Percentiles rank a stretch among this genome's conserved stretches.
These are phyloP conservation scores for Dolichotis patagonum DNA, from an alignment of 2,113 vertebrate genomes.

Conservation along the genomic window DNA sequence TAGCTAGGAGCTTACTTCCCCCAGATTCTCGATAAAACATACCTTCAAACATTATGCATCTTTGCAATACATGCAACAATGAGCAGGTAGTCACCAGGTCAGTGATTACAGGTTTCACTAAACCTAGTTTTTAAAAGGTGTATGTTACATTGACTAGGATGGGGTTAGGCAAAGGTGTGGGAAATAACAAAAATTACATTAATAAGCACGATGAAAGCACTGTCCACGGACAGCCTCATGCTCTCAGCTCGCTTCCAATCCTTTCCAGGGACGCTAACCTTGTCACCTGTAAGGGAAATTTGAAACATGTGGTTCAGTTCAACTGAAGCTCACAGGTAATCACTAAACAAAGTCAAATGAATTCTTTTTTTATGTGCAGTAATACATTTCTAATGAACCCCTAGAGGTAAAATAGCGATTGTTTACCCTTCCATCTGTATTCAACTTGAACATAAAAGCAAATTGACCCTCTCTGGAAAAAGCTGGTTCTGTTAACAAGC, in stretches of 20 bases:
- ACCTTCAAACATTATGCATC: conserved; percentile 17
- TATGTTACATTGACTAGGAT: background rate
- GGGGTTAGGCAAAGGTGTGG: background rate
- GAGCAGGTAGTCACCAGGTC: background rate
- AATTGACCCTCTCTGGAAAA: conserved; percentile 1
- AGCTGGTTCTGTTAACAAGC: background rate
- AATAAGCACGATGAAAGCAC: background rate
- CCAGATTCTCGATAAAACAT: background rate
- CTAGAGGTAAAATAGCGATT: conserved; percentile 6
- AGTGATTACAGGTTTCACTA: background rate
- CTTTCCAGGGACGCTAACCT: background rate
- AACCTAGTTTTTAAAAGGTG: background rate
- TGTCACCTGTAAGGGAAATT: background rate
- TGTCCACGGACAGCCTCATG: background rate
- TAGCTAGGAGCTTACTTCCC: background rate
- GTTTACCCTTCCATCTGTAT: background rate
- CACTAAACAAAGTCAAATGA: conserved; percentile 6
- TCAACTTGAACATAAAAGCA: background rate
- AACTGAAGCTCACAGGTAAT: background rate
- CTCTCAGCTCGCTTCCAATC: rapidly evolving
- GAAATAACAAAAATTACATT: background rate
- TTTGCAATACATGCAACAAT: background rate
- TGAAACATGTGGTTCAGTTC: background rate
- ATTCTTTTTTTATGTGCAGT: background rate
- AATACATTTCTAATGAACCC: conserved; percentile 14